These are phyloP conservation scores for Sebastes hopkinsi DNA, from an alignment of 2,797 vertebrate species.

Conservation along the genomic window DNA sequence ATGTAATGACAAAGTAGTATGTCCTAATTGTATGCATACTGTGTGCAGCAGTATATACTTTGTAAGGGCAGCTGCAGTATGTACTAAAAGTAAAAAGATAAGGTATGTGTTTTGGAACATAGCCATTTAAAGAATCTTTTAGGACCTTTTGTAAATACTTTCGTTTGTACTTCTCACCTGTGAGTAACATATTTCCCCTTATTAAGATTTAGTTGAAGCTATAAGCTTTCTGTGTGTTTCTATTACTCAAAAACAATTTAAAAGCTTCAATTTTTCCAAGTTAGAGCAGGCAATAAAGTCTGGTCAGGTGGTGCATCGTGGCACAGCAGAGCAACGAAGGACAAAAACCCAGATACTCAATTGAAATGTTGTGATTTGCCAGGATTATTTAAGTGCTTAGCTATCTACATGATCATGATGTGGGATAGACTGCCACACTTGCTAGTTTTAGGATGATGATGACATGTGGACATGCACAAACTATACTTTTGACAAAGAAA, in stretches of 20 bases:
- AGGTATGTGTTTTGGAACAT: too few relatives aligned
- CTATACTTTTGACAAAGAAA: neutral
- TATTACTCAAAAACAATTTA: neutral
- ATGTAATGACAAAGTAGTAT: too few relatives aligned
- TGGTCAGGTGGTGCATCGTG: too few relatives aligned
- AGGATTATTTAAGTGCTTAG: neutral
- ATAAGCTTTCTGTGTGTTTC: neutral
- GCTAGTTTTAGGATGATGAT: neutral
- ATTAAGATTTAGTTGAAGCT: neutral
- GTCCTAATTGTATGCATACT: too few relatives aligned
- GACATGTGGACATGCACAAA: neutral
- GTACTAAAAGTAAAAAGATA: too few relatives aligned
- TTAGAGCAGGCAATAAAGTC: neutral
- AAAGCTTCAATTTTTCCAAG: neutral
- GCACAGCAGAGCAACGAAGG: neutral
- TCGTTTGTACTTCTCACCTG: neutral
- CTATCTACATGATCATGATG: neutral
- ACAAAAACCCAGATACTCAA: neutral
- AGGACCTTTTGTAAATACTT: neutral
- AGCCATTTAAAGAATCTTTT: neutral
- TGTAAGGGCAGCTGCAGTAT: too few relatives aligned
- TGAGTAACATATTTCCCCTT: neutral
- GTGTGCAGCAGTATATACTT: fast-evolving
- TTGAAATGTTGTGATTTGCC: neutral
- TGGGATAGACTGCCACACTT: neutral